Base-by-base conservation (phyloP, 2,113 vertebrate genomes). In the Illadopsis cleaveri region DNA sequence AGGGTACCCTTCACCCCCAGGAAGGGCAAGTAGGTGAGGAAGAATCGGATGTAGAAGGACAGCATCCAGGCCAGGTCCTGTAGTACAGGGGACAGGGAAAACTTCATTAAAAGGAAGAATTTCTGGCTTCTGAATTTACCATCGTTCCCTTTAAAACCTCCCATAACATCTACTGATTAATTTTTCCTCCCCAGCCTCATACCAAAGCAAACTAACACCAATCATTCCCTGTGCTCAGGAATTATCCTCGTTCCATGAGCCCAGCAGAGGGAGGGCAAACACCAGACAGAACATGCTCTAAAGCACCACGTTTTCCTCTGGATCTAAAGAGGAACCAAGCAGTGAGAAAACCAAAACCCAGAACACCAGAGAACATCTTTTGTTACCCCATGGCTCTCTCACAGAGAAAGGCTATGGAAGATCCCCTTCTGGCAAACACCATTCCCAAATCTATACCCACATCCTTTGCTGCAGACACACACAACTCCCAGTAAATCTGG, bases 21-120 rank as follows among this genome's bases (percentile, higher is more conserved):
- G 54, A 98, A 65, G 2, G 98, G 98, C 53, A 95, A 31, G 8
- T 98, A 98, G 19, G 97, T 98, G 78, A 98, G 83, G 82, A 61
- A 95, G 85, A 98, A 85, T 24, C 98, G 95, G 57, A 92, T 25
- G 17, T 98, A 98, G 97, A 98, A 98, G 69, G 94, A 97, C 93
- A 97, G 45, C 98, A 98, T 98, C 98, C 98, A 98, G 87, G 97
- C 97, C 96, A 98, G 48, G 90, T 98, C 98, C 98, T 98, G 92
- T 4, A 72, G 56, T 5, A 18, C 0, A 68, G 16, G 19, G 62
- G 42, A 71, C 38, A 95, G 44, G 56, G 12, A 80, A 70, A 87
- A 72, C 17, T 35, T 76, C 15, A 48, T 45, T 56, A 84, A 53
- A 42, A 89, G 24, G 31, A 60, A 31, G 17, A 53, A 91, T 9